A percentile compares a stretch with the other conserved stretches of the same genome.
These are phyloP conservation scores for Paramisgurnus dabryanus DNA, from an alignment of 2,113 vertebrate species.

Conservation along the genomic window DNA sequence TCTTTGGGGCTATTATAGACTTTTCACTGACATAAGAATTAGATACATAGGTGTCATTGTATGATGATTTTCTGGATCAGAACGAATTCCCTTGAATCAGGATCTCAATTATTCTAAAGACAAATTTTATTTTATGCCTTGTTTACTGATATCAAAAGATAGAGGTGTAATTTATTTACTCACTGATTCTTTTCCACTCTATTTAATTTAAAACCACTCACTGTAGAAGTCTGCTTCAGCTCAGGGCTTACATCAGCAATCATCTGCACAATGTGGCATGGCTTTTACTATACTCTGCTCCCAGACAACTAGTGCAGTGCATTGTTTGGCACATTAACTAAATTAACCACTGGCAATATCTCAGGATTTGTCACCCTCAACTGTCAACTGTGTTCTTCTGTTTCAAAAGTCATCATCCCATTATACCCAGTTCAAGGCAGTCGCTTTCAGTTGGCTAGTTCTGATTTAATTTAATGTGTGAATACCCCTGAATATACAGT, in stretches of 20 bases:
- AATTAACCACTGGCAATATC: constrained; percentile 57
- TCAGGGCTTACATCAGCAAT: constrained; percentile 12
- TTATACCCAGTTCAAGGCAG: constrained; percentile 23
- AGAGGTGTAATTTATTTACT: constrained; percentile 6
- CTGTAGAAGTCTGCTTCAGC: neutral
- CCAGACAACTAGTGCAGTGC: constrained; percentile 31
- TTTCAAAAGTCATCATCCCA: constrained; percentile 34
- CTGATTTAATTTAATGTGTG: constrained; percentile 36
- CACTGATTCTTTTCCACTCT: neutral
- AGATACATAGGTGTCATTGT: neutral
- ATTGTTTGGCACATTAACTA: constrained; percentile 53
- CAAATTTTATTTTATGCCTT: neutral
- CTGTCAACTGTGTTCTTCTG: constrained; percentile 45
- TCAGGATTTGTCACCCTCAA: constrained; percentile 45
- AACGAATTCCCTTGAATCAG: neutral
- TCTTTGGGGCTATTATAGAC: neutral
- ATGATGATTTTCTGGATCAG: neutral
- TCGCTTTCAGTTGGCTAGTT: constrained; percentile 45
- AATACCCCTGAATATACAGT: neutral
- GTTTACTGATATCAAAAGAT: constrained; percentile 13
- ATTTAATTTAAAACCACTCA: neutral
- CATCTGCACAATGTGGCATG: constrained; percentile 15
- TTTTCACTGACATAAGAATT: neutral
- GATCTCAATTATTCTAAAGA: neutral
- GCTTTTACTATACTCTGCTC: constrained; percentile 2